A percentile compares a stretch with the other conserved stretches of the same genome.
Evolutionary conservation across 2,113 vertebrate species (phyloP).

Genomic region (Condylura cristata): DNA sequence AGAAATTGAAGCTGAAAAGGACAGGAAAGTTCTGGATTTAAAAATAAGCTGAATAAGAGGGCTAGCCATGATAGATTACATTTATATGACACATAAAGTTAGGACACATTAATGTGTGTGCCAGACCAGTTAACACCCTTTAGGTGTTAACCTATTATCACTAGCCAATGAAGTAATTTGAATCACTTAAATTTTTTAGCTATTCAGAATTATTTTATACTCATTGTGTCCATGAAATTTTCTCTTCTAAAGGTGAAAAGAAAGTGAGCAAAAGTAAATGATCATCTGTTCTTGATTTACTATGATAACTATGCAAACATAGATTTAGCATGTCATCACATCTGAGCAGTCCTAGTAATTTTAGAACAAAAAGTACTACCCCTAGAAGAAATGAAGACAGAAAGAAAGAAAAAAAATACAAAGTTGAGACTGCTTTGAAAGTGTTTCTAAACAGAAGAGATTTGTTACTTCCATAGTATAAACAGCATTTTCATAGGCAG

Average conservation of each 20-base stretch:
- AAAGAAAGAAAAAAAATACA: neutral
- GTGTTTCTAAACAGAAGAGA: slow-evolving; percentile 66
- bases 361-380: slow-evolving; percentile 11
- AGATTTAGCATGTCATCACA: neutral
- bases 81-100: neutral
- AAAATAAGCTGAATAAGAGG: neutral
- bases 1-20: neutral
- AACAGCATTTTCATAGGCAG: slow-evolving; percentile 52
- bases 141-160: neutral
- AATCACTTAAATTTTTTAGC: neutral
- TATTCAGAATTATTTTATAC: slow-evolving; percentile 20
- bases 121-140: neutral
- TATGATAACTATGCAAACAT: neutral
- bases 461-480: slow-evolving; percentile 65
- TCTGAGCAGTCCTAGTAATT: neutral
- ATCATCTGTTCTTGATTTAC: neutral
- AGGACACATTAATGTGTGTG: neutral
- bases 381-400: slow-evolving; percentile 29
- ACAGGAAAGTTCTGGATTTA: too few relatives aligned
- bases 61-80: neutral
- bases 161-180: neutral
- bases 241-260: neutral
- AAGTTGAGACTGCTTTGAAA: slow-evolving; percentile 47
- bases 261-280: neutral
- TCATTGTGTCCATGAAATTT: neutral